Evolutionary conservation across 1,140 invertebrate species (phyloP).

Genomic region (Venturia canescens): DNA sequence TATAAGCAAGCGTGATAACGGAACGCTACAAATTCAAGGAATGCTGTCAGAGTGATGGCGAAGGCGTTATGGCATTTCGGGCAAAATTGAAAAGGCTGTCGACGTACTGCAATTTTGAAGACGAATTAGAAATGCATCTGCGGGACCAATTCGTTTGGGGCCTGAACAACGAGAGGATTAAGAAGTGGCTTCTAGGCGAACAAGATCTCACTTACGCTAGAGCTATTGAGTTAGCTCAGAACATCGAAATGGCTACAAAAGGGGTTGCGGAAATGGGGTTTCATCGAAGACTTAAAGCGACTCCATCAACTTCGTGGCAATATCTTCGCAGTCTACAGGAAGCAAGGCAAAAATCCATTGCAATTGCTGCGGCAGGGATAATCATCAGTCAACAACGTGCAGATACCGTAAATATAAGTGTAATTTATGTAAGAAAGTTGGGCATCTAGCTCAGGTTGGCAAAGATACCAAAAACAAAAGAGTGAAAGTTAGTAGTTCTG

Average conservation of each 20-base stretch:
- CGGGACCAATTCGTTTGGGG: conserved; percentile 52
- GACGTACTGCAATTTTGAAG: conserved; percentile 27
- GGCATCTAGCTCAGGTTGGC: conserved; percentile 27
- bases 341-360: background rate
- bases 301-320: background rate
- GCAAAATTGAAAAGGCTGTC: conserved; percentile 51
- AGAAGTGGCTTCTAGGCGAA: conserved; percentile 54
- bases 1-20: background rate
- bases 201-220: conserved; percentile 54
- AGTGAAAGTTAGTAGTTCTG: too few species aligned
- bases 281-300: background rate
- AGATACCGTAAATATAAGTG: conserved; percentile 25
- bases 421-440: conserved; percentile 36
- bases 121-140: conserved; percentile 50
- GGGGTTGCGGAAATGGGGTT: conserved; percentile 42
- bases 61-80: conserved; percentile 33
- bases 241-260: too few species aligned
- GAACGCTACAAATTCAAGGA: conserved; percentile 29
- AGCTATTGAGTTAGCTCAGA: conserved; percentile 57
- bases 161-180: conserved; percentile 41
- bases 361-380: conserved; percentile 25
- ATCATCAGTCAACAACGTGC: conserved; percentile 16
- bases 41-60: background rate
- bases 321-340: background rate
- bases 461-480: background rate